Base-by-base conservation (phyloP, 2,797 vertebrate species). In the Melanotaenia maccullochi region DNA sequence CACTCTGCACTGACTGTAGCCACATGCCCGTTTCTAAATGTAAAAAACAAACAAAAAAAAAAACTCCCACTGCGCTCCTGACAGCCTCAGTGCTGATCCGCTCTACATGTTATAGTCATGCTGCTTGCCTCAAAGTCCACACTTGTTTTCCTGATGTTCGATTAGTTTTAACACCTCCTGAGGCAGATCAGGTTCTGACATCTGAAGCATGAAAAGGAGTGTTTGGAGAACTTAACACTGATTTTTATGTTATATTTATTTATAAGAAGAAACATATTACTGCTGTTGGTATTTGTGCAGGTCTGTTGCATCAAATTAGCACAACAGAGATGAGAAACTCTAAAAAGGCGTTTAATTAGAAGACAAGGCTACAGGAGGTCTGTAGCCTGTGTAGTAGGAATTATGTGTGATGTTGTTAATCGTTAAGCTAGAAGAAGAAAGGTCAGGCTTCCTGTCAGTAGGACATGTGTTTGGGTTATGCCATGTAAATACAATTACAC, bases 401-500 rank as follows among this genome's bases (percentile, higher is more conserved):
- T 78, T 87, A 75, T 65, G 70, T 86, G 87, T 91, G 87, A 87
- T 30, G 28, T 30, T 83, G 88, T 89, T 88, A 73, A 85, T 85
- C 49, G 86, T 92, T 70, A 82, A 87, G 81, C 81, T 89, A 89
- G 85, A 87, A 79, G 59, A 76, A 69, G 56, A 86, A 65, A 70
- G 86, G 73, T 79, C 76, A 76, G 86, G 81, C 66, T 75, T 85
- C 85, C 88, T 75, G 90, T 87, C 85, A 58, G 86, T 91, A 89
- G 86, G 82, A 54, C 81, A 82, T 0, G 74, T 88, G 83, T 87
- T 78, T 25, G 60, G 87, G 80, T 89, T 89, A 85, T 81, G 71
- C 74, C 54, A 65, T 93, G 92, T 94, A 93, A 92, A 93, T 93
- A 93, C 76, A 91, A 89, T 86, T 77, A 92, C 92, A 92, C 90